These are phyloP conservation scores for Blomia tropicalis DNA, from an alignment of 2,888 invertebrate genomes.

Conservation along the genomic window DNA sequence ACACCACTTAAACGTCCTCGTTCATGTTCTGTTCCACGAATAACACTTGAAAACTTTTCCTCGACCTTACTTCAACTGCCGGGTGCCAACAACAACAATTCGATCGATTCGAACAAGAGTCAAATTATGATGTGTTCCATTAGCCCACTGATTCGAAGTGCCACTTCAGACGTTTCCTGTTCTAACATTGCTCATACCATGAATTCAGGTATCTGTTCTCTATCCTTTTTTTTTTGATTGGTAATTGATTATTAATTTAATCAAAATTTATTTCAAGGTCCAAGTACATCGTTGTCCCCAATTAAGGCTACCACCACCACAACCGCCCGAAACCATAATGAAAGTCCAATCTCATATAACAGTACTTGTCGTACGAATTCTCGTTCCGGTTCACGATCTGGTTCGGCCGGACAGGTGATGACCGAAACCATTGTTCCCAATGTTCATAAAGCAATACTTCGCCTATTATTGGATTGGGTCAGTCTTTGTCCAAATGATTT, in stretches of 20 bases:
- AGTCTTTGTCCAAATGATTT: conserved; percentile 27
- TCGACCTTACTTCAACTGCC: conserved; percentile 30
- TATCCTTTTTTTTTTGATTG: background rate
- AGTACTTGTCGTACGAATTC: background rate
- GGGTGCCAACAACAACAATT: too few species aligned
- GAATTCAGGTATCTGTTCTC: conserved; percentile 2
- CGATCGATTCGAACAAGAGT: background rate
- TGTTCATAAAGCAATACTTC: conserved; percentile 25
- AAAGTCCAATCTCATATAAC: conserved; percentile 13
- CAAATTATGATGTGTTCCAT: background rate
- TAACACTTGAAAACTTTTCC: conserved; percentile 33
- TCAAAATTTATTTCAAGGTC: background rate
- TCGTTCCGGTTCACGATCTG: conserved; percentile 16
- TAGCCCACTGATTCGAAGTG: conserved; percentile 32
- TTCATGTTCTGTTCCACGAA: conserved; percentile 39
- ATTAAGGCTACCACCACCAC: conserved; percentile 1
- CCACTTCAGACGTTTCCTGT: conserved; percentile 31
- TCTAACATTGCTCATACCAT: background rate
- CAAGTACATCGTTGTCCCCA: conserved; percentile 12
- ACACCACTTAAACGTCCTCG: conserved; percentile 35
- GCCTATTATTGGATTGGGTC: conserved; percentile 29
- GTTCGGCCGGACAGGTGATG: conserved; percentile 19
- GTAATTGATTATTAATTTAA: background rate
- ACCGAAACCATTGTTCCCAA: conserved; percentile 23
- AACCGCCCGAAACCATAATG: conserved; percentile 5